Conservation (phyloP, 2,113 vertebrate species). For the Forbesichthys agassizii region DNA sequence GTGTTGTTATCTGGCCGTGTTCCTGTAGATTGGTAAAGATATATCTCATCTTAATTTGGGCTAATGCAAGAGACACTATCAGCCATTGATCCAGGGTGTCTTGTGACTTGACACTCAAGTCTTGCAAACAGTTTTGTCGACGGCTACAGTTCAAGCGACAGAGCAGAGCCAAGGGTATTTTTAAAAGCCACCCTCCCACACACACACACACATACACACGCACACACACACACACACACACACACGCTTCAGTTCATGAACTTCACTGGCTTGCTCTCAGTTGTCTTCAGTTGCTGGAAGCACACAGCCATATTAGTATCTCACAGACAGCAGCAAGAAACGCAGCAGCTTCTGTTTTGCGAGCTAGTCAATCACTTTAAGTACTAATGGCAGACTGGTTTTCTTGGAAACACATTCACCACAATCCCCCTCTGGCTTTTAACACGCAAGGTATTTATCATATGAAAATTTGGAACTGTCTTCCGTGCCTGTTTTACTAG, state of each 20-base stretch:
- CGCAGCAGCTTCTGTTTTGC: slow-evolving; percentile 65
- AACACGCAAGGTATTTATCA: slow-evolving; percentile 62
- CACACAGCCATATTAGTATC: slow-evolving; percentile 59
- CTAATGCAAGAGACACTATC: slow-evolving; percentile 73
- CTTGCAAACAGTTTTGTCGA: slow-evolving; percentile 69
- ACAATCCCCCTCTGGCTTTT: slow-evolving; percentile 41
- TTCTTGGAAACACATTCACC: slow-evolving; percentile 61
- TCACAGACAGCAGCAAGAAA: slow-evolving; percentile 54
- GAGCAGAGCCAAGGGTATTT: slow-evolving; percentile 42
- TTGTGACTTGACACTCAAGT: slow-evolving; percentile 73
- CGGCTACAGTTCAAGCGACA: slow-evolving; percentile 51
- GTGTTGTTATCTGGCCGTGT: slow-evolving; percentile 66
- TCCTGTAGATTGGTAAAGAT: slow-evolving; percentile 70
- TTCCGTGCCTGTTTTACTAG: slow-evolving; percentile 50
- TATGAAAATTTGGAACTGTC: slow-evolving; percentile 60
- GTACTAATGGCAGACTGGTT: slow-evolving; percentile 57
- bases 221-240: background rate
- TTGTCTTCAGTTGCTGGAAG: slow-evolving; percentile 40
- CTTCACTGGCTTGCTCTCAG: slow-evolving; percentile 32
- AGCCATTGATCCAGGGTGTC: slow-evolving; percentile 67
- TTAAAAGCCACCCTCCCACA: slow-evolving; percentile 35
- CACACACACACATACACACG: background rate
- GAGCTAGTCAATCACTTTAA: slow-evolving; percentile 66
- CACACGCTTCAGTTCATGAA: slow-evolving; percentile 60
- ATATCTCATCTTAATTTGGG: slow-evolving; percentile 75